Evolutionary conservation across 2,797 vertebrate genomes (phyloP).

Genomic region (Mormyrops attenuatus): DNA sequence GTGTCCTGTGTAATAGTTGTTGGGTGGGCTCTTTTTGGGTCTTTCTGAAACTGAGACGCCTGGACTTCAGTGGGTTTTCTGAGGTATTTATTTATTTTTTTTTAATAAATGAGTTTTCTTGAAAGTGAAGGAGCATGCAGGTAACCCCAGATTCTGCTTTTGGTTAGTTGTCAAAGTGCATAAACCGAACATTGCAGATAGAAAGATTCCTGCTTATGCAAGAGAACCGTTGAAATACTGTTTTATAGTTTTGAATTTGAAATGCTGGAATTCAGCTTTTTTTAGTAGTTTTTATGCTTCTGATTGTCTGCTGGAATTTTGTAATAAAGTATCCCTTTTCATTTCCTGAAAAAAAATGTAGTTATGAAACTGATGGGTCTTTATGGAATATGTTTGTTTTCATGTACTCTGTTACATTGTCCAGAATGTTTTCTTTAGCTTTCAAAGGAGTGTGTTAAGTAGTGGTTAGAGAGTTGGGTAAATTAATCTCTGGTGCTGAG

Average conservation of each 20-base stretch:
- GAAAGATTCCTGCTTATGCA: not conserved
- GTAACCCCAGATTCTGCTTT: not conserved
- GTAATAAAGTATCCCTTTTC: not conserved
- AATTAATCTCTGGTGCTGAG: not conserved
- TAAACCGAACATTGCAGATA: not conserved
- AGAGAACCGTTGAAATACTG: not conserved
- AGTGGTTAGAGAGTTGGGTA: not conserved
- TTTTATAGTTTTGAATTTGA: not conserved
- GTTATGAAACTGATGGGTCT: not conserved
- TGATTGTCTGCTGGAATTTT: conserved; percentile 10
- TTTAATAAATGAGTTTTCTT: not conserved
- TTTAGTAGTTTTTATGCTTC: not conserved
- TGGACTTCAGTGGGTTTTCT: not conserved
- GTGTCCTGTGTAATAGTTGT: not conserved
- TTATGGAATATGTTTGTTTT: not conserved
- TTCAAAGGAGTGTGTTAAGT: conserved; percentile 2
- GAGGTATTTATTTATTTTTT: not conserved
- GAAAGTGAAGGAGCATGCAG: not conserved
- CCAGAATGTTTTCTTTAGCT: conserved; percentile 7
- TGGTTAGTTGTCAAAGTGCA: not conserved
- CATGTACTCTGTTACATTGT: not conserved
- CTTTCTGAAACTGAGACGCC: not conserved
- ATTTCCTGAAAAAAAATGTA: not conserved
- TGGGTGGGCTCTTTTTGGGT: not conserved
- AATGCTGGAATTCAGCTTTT: not conserved